Evolutionary conservation across 2,113 vertebrate species (phyloP).

Genomic region (Pardalotus punctatus): DNA sequence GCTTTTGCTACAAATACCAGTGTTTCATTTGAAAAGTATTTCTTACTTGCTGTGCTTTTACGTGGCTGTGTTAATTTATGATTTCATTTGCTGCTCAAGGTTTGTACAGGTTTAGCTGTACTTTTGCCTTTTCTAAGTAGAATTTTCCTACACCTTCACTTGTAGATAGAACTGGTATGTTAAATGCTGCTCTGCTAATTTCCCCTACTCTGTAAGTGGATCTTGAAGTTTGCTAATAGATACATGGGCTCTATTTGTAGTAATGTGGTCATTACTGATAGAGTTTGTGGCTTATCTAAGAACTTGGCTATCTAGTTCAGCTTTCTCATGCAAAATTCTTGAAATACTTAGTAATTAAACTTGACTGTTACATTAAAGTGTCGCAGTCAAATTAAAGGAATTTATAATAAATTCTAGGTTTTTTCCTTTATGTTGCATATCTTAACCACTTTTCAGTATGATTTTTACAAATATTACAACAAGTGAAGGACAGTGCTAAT

Average conservation of each 20-base stretch:
- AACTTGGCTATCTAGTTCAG: not conserved
- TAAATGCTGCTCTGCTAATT: not conserved
- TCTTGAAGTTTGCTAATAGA: not conserved
- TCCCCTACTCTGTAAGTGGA: not conserved
- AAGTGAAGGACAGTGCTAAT: not conserved
- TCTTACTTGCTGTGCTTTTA: not conserved
- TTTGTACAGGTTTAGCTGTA: not conserved
- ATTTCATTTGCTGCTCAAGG: not conserved
- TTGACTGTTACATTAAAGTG: not conserved
- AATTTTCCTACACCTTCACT: not conserved
- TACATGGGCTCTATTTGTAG: not conserved
- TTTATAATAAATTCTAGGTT: not conserved
- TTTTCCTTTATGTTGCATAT: not conserved
- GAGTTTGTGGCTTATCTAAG: not conserved
- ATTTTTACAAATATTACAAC: not conserved
- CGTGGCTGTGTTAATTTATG: not conserved
- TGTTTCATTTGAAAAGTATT: not conserved
- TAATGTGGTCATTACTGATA: not conserved
- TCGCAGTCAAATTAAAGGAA: not conserved
- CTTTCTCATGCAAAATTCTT: not conserved
- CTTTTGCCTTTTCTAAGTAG: not conserved
- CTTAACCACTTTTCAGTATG: not conserved
- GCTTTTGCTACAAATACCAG: not conserved
- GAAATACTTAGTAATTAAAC: not conserved
- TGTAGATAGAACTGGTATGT: not conserved